Evolutionary conservation across 2,888 invertebrate species (phyloP).

Genomic region (Oscheius sp.): DNA sequence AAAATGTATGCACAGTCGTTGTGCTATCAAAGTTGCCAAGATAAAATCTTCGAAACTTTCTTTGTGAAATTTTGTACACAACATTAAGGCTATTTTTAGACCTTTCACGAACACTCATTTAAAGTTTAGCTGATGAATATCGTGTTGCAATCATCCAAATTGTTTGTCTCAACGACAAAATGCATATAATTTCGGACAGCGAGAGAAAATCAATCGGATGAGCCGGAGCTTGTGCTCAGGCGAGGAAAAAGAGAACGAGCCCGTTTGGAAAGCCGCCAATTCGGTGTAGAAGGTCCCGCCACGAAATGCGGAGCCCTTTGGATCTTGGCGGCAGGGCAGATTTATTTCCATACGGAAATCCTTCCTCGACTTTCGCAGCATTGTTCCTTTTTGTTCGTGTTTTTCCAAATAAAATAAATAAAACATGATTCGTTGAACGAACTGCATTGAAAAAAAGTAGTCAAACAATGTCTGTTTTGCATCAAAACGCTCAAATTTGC

Average conservation of each 20-base stretch:
- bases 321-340: not conserved
- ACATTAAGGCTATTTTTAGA: slow-evolving; percentile 1
- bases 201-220: slow-evolving; percentile 15
- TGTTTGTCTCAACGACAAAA: not conserved
- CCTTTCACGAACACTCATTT: not conserved
- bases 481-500: too few relatives aligned
- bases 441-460: too few relatives aligned
- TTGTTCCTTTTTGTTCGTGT: not conserved
- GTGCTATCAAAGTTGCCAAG: not conserved
- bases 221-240: slow-evolving; percentile 7
- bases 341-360: too few relatives aligned
- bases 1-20: too few relatives aligned
- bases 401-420: too few relatives aligned
- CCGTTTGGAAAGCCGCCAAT: not conserved
- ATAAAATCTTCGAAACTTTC: not conserved
- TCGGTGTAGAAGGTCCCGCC: not conserved
- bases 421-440: too few relatives aligned
- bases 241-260: slow-evolving; percentile 3
- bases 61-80: not conserved
- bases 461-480: too few relatives aligned
- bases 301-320: not conserved
- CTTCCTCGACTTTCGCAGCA: not conserved
- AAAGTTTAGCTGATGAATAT: not conserved
- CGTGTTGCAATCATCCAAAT: not conserved
- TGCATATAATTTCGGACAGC: not conserved